A percentile compares a stretch with the other conserved stretches of the same genome.
Conservation (phyloP, 1,140 invertebrate species). For the Zaprionus nigranus region DNA sequence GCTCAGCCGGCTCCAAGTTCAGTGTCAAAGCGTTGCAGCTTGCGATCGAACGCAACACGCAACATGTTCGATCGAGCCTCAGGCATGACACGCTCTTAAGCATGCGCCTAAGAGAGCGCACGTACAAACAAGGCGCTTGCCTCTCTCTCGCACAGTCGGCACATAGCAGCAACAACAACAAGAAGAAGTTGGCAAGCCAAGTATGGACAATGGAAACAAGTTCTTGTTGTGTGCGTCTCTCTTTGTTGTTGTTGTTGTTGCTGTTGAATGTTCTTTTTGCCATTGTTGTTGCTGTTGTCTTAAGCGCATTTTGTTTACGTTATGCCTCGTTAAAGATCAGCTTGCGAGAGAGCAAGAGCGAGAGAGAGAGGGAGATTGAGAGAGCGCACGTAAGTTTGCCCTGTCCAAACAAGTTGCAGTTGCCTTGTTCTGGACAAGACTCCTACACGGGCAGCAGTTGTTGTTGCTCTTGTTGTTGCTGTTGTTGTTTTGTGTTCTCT, state of each 20-base stretch:
- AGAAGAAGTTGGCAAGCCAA: slow-evolving; percentile 38
- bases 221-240: slow-evolving; percentile 52
- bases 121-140: not conserved
- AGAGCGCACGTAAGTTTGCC: slow-evolving; percentile 16
- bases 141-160: slow-evolving; percentile 30
- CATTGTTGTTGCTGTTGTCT: slow-evolving; percentile 58
- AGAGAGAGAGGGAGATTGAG: not conserved
- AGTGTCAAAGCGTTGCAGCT: slow-evolving; percentile 62
- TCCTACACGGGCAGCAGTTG: slow-evolving; percentile 63
- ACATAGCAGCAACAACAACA: slow-evolving; percentile 28
- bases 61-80: slow-evolving; percentile 38
- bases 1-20: slow-evolving; percentile 57
- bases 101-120: slow-evolving; percentile 6
- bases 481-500: slow-evolving; percentile 28
- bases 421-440: slow-evolving; percentile 61
- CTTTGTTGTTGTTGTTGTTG: slow-evolving; percentile 15
- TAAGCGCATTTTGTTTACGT: slow-evolving; percentile 76
- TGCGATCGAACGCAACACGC: slow-evolving; percentile 32
- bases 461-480: slow-evolving; percentile 4
- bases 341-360: slow-evolving; percentile 3
- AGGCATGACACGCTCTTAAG: slow-evolving; percentile 31
- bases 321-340: slow-evolving; percentile 71
- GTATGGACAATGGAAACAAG: slow-evolving; percentile 78
- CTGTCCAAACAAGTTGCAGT: slow-evolving; percentile 73
- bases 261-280: slow-evolving; percentile 32